These are phyloP conservation scores for Grantiella picta DNA, from an alignment of 2,113 vertebrate species.

Conservation along the genomic window DNA sequence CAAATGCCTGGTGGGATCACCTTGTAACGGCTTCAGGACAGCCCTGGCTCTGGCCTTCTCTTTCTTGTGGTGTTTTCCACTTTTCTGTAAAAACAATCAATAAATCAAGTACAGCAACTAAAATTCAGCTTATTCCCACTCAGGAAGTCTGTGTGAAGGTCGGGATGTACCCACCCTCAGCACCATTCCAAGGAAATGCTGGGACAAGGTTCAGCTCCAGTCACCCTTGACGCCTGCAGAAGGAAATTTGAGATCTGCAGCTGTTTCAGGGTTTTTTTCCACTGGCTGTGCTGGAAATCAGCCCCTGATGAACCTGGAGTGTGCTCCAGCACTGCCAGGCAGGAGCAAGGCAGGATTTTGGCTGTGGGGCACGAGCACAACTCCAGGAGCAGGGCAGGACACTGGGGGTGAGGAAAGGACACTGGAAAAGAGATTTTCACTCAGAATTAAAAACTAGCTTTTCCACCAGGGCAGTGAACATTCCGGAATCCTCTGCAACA, in stretches of 20 bases:
- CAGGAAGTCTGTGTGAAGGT: neutral
- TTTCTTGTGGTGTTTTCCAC: neutral
- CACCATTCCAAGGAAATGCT: neutral
- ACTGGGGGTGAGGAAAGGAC: neutral
- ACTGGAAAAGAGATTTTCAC: neutral
- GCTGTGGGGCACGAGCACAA: neutral
- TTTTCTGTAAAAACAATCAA: neutral
- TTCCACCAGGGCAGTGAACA: neutral
- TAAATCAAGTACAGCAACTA: neutral
- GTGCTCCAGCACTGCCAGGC: neutral
- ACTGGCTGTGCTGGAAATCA: neutral
- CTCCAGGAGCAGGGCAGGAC: neutral
- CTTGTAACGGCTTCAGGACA: neutral
- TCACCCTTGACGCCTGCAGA: neutral
- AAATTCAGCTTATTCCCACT: neutral
- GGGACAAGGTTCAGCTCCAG: neutral
- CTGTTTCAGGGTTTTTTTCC: neutral
- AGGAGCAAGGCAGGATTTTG: neutral
- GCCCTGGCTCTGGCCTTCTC: neutral
- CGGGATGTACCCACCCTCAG: neutral
- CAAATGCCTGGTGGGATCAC: rapidly evolving
- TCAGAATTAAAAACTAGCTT: neutral
- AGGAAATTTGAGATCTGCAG: neutral
- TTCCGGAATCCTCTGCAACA: neutral
- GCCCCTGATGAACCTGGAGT: neutral